These are phyloP conservation scores for Hoplostethus mediterraneus DNA, from an alignment of 2,797 vertebrate genomes.

Conservation along the genomic window DNA sequence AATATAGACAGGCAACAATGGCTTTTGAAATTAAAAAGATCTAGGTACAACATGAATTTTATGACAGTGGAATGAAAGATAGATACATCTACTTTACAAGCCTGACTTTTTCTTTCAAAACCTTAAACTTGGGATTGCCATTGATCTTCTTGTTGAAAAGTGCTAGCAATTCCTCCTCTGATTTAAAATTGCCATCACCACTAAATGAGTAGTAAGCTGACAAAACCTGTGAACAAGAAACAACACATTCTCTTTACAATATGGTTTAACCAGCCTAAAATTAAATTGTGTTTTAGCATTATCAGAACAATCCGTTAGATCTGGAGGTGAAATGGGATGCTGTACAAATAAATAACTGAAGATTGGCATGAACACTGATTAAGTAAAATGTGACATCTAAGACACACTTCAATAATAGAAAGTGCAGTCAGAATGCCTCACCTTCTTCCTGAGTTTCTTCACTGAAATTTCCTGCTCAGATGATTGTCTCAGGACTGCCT, in stretches of 20 bases:
- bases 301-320: neutral
- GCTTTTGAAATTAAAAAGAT: conserved; percentile 39
- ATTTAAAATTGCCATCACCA: conserved; percentile 83
- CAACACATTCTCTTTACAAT: neutral
- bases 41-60: conserved; percentile 31
- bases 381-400: neutral
- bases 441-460: conserved; percentile 97
- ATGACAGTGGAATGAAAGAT: neutral
- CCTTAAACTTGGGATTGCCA: conserved; percentile 90
- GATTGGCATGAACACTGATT: neutral
- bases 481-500: conserved; percentile 88
- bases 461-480: conserved; percentile 91
- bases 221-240: conserved; percentile 85
- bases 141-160: conserved; percentile 94
- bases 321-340: neutral
- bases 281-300: neutral
- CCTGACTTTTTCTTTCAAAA: conserved; percentile 92
- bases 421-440: conserved; percentile 61
- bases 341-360: neutral
- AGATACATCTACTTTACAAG: conserved; percentile 85
- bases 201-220: conserved; percentile 89
- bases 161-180: conserved; percentile 87
- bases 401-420: neutral
- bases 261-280: neutral
- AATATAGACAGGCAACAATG: conserved; percentile 13